Evolutionary conservation across 2,113 vertebrate species (phyloP).

Genomic region (Abramis brama): DNA sequence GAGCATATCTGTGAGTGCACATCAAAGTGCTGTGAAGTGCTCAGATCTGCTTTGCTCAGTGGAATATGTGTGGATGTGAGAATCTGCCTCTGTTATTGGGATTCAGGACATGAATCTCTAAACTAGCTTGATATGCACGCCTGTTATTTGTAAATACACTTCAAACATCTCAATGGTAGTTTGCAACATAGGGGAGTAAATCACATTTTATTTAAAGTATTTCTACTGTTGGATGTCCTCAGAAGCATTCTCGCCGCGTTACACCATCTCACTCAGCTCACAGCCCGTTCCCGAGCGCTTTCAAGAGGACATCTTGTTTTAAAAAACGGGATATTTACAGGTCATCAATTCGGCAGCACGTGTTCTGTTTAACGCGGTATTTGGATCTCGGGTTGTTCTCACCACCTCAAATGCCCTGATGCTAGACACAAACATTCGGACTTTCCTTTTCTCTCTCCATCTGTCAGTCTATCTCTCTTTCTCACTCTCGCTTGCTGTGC

Average conservation of each 20-base stretch:
- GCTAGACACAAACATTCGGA: constrained; percentile 3
- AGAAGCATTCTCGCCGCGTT: constrained; percentile 23
- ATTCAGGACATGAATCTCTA: constrained; percentile 57
- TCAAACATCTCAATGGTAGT: constrained; percentile 59
- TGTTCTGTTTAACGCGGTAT: constrained; percentile 35
- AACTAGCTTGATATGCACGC: constrained; percentile 58
- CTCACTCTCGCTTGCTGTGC: constrained; percentile 21
- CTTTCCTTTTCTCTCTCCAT: constrained; percentile 31
- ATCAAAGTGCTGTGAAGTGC: constrained; percentile 59
- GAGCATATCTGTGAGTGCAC: constrained; percentile 56
- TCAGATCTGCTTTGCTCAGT: constrained; percentile 61
- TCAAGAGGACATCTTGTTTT: constrained; percentile 39
- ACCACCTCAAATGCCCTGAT: not conserved
- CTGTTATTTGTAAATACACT: constrained; percentile 59
- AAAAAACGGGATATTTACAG: constrained; percentile 14
- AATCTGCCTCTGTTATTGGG: constrained; percentile 54
- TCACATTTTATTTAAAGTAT: constrained; percentile 56
- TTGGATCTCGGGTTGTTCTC: constrained; percentile 46
- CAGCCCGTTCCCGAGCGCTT: not conserved
- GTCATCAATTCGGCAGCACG: constrained; percentile 44
- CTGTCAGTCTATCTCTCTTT: constrained; percentile 38
- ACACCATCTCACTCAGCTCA: constrained; percentile 21
- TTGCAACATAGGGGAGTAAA: constrained; percentile 47
- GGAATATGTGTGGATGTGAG: constrained; percentile 51
- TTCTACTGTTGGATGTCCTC: constrained; percentile 53